phyloP scores from a whole-genome alignment of 2,113 vertebrate species.

The Pomatorhinus ruficollis region DNA sequence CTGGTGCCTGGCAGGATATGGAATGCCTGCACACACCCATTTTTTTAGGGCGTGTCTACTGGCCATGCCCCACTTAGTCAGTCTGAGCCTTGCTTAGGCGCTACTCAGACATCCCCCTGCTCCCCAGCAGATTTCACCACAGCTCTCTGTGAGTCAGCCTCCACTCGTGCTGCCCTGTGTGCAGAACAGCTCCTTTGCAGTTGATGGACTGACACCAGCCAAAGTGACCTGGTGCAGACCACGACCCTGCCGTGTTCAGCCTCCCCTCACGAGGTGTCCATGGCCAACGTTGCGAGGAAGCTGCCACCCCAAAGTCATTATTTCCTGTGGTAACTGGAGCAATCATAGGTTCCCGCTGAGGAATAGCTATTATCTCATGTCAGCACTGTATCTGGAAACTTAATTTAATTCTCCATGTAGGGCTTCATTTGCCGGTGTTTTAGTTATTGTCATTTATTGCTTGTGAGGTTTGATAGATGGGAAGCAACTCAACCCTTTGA shows the following conservation, averaged over 20 bases:
- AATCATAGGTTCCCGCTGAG: slow-evolving; percentile 24
- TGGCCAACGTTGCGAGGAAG: neutral
- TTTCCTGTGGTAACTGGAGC: slow-evolving; percentile 58
- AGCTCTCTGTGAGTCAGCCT: accelerated
- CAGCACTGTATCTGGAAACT: slow-evolving; percentile 39
- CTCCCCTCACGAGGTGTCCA: neutral
- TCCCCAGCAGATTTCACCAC: neutral
- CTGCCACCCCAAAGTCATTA: slow-evolving; percentile 46
- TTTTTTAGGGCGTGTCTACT: neutral
- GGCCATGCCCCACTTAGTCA: neutral
- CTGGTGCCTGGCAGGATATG: neutral
- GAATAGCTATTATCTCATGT: slow-evolving; percentile 53
- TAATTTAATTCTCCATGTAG: slow-evolving; percentile 63
- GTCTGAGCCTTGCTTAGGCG: neutral
- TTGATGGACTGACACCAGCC: slow-evolving; percentile 38
- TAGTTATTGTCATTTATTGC: slow-evolving; percentile 67
- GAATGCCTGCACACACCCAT: accelerated
- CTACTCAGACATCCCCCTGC: neutral
- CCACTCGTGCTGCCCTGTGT: accelerated
- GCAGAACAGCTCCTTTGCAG: neutral
- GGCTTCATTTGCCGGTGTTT: slow-evolving; percentile 61
- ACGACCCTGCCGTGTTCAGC: neutral
- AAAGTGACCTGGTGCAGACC: slow-evolving; percentile 40
- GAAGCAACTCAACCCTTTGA: slow-evolving; percentile 62
- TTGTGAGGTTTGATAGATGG: slow-evolving; percentile 61